Evolutionary conservation across 2,113 vertebrate genomes (phyloP).

Genomic region (Lampris megalopsis): DNA sequence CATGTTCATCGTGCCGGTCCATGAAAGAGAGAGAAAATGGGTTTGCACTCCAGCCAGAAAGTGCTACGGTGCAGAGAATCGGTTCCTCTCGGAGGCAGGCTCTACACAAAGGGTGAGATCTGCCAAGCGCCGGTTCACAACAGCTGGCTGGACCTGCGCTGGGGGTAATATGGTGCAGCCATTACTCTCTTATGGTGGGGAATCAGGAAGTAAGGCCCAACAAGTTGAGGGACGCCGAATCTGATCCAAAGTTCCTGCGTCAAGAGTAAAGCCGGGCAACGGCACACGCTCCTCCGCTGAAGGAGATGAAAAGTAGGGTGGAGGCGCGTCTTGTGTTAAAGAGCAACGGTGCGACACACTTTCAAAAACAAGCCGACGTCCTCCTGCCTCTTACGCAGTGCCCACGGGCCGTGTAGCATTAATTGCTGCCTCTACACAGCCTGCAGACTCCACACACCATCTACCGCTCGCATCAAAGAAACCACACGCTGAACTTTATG

Average conservation of each 20-base stretch:
- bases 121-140: no score
- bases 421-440: slow-evolving; percentile 83
- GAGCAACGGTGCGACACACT: slow-evolving; percentile 63
- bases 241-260: neutral
- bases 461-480: slow-evolving; percentile 84
- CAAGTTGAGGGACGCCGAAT: neutral
- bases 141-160: no score
- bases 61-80: no score
- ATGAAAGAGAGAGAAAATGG: no score
- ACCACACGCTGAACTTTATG: slow-evolving; percentile 81
- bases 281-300: slow-evolving; percentile 24
- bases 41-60: no score
- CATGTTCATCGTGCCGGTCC: neutral
- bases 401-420: slow-evolving; percentile 78
- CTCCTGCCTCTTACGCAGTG: slow-evolving; percentile 48
- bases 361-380: slow-evolving; percentile 56
- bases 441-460: slow-evolving; percentile 76
- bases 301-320: slow-evolving; percentile 49
- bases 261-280: slow-evolving; percentile 4
- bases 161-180: no score
- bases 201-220: neutral
- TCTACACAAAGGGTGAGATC: no score
- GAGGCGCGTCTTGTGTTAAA: slow-evolving; percentile 48
- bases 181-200: no score
- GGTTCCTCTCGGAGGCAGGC: no score